Conservation (phyloP, 2,113 vertebrate species). For the Macheiramphus alcinus region DNA sequence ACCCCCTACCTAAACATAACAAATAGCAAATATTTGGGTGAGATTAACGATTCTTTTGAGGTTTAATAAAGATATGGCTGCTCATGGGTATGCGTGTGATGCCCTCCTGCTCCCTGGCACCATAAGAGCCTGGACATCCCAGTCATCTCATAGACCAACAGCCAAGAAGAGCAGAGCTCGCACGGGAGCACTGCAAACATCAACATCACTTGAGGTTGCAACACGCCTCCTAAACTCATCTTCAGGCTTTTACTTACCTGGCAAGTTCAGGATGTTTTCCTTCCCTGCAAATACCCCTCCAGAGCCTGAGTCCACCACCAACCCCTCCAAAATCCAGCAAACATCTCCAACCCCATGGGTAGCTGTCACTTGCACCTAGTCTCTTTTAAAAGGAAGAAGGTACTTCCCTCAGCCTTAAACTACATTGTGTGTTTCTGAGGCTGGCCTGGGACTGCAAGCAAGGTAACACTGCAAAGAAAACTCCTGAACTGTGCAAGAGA, state of each 20-base stretch:
- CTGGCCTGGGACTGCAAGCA: not conserved
- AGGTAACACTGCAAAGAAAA: not conserved
- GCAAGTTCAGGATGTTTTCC: not conserved
- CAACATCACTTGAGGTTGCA: not conserved
- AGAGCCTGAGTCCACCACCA: not conserved
- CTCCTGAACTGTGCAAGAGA: not conserved
- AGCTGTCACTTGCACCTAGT: not conserved
- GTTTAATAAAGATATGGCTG: not conserved
- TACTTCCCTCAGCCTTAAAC: not conserved
- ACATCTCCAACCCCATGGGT: not conserved
- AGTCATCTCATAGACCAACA: not conserved
- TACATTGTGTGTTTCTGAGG: not conserved
- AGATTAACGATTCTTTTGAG: not conserved
- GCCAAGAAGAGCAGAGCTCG: not conserved
- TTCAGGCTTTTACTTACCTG: not conserved
- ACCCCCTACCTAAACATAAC: not conserved
- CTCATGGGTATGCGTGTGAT: rapidly evolving
- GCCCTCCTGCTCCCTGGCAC: not conserved
- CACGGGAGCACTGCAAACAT: not conserved
- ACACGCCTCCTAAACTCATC: not conserved
- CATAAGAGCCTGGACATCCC: rapidly evolving
- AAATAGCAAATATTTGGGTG: not conserved
- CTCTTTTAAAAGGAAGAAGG: not conserved
- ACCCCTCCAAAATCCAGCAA: not conserved
- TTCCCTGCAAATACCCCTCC: not conserved